phyloP scores from a whole-genome alignment of 2,888 invertebrate genomes.

The Deladenus siricidicola region DNA sequence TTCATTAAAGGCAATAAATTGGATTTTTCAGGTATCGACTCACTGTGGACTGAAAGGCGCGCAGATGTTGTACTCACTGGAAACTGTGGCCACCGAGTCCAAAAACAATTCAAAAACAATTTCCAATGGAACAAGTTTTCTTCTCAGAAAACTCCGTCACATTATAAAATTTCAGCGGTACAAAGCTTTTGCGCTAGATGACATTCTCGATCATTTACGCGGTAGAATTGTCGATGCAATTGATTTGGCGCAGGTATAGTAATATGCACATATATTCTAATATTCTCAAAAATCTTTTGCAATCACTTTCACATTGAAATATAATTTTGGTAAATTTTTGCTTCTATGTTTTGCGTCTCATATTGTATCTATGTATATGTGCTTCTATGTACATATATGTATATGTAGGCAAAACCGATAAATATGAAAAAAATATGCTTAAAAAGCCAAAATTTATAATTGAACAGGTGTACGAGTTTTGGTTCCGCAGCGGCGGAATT shows the following conservation, averaged over 20 bases:
- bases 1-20: no score
- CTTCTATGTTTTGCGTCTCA: no score
- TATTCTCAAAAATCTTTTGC: not conserved
- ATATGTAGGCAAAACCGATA: no score
- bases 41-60: conserved; percentile 49
- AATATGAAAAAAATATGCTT: no score
- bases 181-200: conserved; percentile 18
- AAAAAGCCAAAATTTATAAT: not conserved
- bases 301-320: not conserved
- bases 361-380: no score
- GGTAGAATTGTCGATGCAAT: conserved; percentile 21
- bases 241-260: conserved; percentile 29
- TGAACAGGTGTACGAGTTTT: conserved; percentile 31
- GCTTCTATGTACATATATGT: no score
- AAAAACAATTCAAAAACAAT: not conserved
- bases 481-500: conserved; percentile 31
- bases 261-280: no score
- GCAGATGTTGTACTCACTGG: conserved; percentile 40
- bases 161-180: conserved; percentile 25
- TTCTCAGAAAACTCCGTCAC: no score
- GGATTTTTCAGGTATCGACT: conserved; percentile 37
- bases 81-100: conserved; percentile 7
- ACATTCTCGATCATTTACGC: conserved; percentile 23
- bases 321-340: no score
- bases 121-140: no score